Evolutionary conservation across 1,140 invertebrate genomes (phyloP).

Genomic region (Macrocentrus cingulum): DNA sequence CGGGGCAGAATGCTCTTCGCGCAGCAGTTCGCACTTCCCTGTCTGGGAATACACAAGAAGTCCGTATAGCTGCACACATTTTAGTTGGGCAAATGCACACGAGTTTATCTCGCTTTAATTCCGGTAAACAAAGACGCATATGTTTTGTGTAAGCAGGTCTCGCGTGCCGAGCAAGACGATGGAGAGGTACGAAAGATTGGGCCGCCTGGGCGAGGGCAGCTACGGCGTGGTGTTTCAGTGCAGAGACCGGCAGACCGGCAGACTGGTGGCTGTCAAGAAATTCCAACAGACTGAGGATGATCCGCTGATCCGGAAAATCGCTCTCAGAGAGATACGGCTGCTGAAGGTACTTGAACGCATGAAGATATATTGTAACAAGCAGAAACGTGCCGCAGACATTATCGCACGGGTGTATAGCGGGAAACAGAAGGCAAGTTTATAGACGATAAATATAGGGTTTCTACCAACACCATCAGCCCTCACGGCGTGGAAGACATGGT

Average conservation of each 20-base stretch:
- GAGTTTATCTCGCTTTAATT: not conserved
- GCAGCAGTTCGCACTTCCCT: conserved; percentile 53
- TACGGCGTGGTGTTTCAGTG: conserved; percentile 99
- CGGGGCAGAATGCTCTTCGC: conserved; percentile 52
- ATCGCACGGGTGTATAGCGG: too few relatives aligned
- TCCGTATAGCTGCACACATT: conserved; percentile 26
- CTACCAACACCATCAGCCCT: too few relatives aligned
- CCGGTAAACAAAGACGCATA: not conserved
- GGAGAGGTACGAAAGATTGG: conserved; percentile 98
- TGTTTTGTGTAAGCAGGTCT: conserved; percentile 61
- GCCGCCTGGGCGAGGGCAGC: conserved; percentile 95
- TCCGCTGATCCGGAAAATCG: conserved; percentile 97
- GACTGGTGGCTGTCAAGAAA: conserved; percentile 97
- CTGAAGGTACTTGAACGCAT: conserved; percentile 74
- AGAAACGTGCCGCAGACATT: conserved; percentile 13
- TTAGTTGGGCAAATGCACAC: not conserved
- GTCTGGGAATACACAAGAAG: conserved; percentile 54
- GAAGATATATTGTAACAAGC: not conserved
- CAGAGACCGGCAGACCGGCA: conserved; percentile 91
- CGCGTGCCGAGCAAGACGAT: conserved; percentile 85
- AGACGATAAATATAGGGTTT: too few relatives aligned
- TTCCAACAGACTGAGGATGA: conserved; percentile 99
- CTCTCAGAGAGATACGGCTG: conserved; percentile 94
- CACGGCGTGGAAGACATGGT: conserved; percentile 11
- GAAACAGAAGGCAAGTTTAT: too few relatives aligned